Evolutionary conservation across 2,113 vertebrate genomes (phyloP).

Genomic region (Phaethornis superciliosus): DNA sequence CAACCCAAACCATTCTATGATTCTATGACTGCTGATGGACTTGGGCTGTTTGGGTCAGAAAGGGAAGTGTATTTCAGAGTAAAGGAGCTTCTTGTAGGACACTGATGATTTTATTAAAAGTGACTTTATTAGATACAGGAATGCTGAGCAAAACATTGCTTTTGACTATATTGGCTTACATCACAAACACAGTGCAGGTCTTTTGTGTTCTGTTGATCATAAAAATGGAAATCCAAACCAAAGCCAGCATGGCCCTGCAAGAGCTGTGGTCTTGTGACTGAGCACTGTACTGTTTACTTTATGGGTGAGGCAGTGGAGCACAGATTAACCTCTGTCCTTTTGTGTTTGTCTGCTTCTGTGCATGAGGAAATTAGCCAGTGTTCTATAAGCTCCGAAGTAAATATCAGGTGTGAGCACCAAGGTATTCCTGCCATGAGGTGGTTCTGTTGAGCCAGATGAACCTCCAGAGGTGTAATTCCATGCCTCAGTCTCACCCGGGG

Average conservation of each 20-base stretch:
- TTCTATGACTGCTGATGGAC: no score
- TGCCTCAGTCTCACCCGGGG: background rate
- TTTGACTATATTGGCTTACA: background rate
- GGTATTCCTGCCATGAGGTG: background rate
- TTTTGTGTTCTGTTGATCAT: background rate
- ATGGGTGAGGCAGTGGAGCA: background rate
- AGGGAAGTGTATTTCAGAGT: no score
- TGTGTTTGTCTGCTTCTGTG: background rate
- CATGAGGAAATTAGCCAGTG: background rate
- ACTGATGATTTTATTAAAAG: background rate
- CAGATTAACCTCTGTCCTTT: background rate
- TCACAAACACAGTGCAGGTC: background rate
- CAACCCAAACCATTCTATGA: background rate
- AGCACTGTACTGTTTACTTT: slow-evolving; percentile 5
- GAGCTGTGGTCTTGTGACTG: background rate
- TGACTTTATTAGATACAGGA: background rate
- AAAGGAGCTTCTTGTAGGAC: background rate
- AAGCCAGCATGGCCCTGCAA: background rate
- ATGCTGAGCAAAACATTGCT: background rate
- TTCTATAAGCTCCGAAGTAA: background rate
- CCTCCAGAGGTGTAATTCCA: background rate
- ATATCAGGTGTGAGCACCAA: background rate
- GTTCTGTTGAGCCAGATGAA: background rate
- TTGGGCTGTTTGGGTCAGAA: background rate
- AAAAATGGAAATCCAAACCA: background rate